A percentile compares a stretch with the other conserved stretches of the same genome.
Conservation (phyloP, 2,888 invertebrate genomes). For the Trachelus troglodyta region DNA sequence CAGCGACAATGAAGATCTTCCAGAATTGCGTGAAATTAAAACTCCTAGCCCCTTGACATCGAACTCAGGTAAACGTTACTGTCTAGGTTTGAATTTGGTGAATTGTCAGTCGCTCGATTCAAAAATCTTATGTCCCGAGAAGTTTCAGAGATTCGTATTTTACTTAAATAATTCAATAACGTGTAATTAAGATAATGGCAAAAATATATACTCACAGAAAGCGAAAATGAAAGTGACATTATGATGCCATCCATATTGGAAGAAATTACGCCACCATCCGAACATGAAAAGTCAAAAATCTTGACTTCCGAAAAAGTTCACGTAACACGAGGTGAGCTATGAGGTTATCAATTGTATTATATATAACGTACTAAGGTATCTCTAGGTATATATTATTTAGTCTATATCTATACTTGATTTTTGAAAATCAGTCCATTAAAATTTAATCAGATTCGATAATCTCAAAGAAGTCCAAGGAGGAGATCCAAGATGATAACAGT, state of each 20-base stretch:
- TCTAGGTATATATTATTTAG: neutral
- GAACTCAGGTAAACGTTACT: constrained; percentile 20
- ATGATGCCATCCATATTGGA: neutral
- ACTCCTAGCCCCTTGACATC: constrained; percentile 29
- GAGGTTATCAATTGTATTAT: neutral
- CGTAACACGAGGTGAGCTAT: neutral
- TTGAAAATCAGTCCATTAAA: neutral
- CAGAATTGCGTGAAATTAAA: constrained; percentile 1
- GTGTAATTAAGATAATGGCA: neutral
- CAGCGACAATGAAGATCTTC: neutral
- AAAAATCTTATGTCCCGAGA: neutral
- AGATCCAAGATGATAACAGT: constrained; percentile 12
- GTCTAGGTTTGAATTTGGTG: neutral
- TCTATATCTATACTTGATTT: neutral
- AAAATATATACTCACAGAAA: constrained; percentile 3
- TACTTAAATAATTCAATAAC: neutral
- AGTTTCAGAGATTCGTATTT: neutral
- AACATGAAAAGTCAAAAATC: neutral
- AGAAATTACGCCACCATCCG: neutral
- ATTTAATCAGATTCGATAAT: neutral
- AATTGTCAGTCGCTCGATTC: neutral
- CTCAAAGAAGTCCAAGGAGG: constrained; percentile 2
- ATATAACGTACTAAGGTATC: neutral
- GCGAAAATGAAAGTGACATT: constrained; percentile 10
- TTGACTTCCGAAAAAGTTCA: neutral